Percentiles rank a stretch among this genome's conserved stretches.
Evolutionary conservation across 2,113 vertebrate genomes (phyloP).

Genomic region (Atractosteus spatula): DNA sequence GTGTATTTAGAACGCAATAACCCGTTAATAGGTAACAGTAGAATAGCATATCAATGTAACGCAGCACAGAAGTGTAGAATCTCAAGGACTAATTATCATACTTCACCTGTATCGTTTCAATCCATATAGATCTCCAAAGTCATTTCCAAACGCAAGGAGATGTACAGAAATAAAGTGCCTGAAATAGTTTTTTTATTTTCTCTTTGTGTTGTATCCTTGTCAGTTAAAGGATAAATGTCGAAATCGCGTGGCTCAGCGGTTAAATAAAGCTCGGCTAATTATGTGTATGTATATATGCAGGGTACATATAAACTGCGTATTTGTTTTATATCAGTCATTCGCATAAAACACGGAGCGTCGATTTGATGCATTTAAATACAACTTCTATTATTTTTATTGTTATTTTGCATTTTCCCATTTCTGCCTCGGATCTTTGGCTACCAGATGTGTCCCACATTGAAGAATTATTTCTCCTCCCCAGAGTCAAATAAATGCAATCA

Average conservation of each 20-base stretch:
- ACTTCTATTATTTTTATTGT: conserved; percentile 84
- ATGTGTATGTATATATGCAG: too few species aligned
- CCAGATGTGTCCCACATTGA: conserved; percentile 99
- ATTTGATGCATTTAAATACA: conserved; percentile 74
- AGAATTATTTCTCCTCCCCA: conserved; percentile 99
- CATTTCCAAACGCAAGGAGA: conserved; percentile 36
- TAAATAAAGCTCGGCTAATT: too few species aligned
- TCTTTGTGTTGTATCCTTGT: conserved; percentile 49
- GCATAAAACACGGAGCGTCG: conserved; percentile 62
- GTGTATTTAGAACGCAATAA: conserved; percentile 34
- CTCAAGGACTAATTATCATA: conserved; percentile 45
- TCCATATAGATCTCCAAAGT: conserved; percentile 27
- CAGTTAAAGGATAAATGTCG: conserved; percentile 23
- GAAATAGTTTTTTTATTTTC: conserved; percentile 20
- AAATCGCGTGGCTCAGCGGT: too few species aligned
- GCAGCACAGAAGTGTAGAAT: conserved; percentile 30
- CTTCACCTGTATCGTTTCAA: conserved; percentile 49
- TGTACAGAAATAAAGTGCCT: conserved; percentile 38
- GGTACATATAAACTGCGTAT: conserved; percentile 45
- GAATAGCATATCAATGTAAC: conserved; percentile 43
- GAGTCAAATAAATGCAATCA: conserved; percentile 99
- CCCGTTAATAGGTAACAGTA: conserved; percentile 34
- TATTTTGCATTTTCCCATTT: conserved; percentile 96
- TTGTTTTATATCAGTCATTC: conserved; percentile 63
- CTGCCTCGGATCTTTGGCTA: conserved; percentile 95